Base-by-base conservation (phyloP, 2,113 vertebrate genomes). In the Phycodurus eques region DNA sequence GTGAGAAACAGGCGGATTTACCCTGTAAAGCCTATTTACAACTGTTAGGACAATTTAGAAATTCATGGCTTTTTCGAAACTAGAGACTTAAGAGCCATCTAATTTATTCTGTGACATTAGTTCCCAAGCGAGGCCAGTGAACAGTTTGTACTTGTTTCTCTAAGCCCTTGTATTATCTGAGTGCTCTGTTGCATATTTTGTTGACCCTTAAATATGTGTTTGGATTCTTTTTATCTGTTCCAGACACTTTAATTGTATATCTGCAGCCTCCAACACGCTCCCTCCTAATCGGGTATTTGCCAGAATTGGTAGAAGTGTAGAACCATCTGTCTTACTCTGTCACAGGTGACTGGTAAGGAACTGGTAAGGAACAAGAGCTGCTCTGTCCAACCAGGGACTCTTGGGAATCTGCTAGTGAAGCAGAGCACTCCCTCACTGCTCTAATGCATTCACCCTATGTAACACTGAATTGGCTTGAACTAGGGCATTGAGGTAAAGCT, bases 11-110 rank as follows among this genome's bases (percentile, higher is more conserved):
- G 83, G 70, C 72, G 3, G 78, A 81, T 84, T 87, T 84, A 80
- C 75, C 77, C 75, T 59, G 77, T 71, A 89, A 90, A 91, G 85
- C 87, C 87, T 84, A 88, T 89, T 91, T 88, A 83, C 81, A 88
- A 83, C 82, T 79, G 83, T 85, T 90, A 85, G 87, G 83, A 87
- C 80, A 85, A 90, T 89, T 90, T 86, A 69, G 78, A 85, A 81
- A 86, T 75, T 71, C 65, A 62, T 54, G 20, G 74, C 77, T 70
- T 86, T 85, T 67, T 72, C 43, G 27, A 22, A 66, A 66, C 2
- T 5, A 66, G 2, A 47, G 64, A 47, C 64, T 27, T 47, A 47
- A 31, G 43, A 66, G n/a, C 64, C 7, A 31, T 22, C 42, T 27
- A 27, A 46, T 47, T 66, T 47, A 46, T 47, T 43, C 64, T 66